Base-by-base conservation (phyloP, 2,113 vertebrate species). In the Tonatia bakeri region DNA sequence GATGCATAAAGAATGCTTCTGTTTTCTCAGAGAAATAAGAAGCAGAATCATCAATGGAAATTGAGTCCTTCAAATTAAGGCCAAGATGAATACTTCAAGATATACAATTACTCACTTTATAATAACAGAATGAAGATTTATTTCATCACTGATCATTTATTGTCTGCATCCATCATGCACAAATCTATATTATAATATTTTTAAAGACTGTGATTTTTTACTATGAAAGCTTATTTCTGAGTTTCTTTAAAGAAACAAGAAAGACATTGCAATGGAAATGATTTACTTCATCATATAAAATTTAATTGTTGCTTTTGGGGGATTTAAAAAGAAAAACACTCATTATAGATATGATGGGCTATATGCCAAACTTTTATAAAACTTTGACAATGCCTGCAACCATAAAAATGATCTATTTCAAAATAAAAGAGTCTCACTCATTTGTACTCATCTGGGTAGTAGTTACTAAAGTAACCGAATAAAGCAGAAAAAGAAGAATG, bases 291-390 rank as follows among this genome's bases (percentile, higher is more conserved):
- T 97, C 93, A 91, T 73, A 93, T 96, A 94, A 96, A 97, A 95
- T 97, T 91, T 96, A 96, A 97, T 93, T 96, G 93, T 90, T 96
- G 84, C 38, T 94, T 94, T 95, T 96, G 94, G 59, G 79, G 72
- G 54, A 86, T 88, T 95, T 94, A 52, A 91, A 95, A 96, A 73
- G 67, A 77, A 95, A 95, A 95, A 88, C 79, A 69, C 43, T 97
- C 77, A 97, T 97, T 95, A 96, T 77, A 94, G 95, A 91, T 90
- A 95, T 89, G 47, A 85, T 86, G 64, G 81, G 73, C 82, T 92
- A 80, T 94, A 96, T 91, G 86, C 73, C 93, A 93, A 96, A 97
- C 81, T 96, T 97, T 97, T 96, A 95, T 93, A 95, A 97, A 98
- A 97, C 91, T 87, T 85, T 72, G 69, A 96, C 94, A 95, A 93